Evolutionary conservation across 2,888 invertebrate genomes (phyloP).

Genomic region (Amphipyra berbera): DNA sequence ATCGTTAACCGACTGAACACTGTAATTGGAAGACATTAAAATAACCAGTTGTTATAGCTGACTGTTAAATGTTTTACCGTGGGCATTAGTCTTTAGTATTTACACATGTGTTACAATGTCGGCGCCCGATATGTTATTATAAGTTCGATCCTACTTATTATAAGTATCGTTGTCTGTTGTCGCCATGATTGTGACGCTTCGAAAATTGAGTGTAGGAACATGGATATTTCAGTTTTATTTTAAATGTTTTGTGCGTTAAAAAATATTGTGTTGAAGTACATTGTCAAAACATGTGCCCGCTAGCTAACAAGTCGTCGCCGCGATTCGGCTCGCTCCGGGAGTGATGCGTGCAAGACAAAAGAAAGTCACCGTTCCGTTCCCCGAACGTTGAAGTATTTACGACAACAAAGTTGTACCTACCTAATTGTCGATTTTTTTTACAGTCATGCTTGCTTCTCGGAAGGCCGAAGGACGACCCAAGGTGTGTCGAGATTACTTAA

Average conservation of each 20-base stretch:
- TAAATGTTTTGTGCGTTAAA: slow-evolving; percentile 8
- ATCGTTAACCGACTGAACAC: slow-evolving; percentile 87
- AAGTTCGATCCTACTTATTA: slow-evolving; percentile 58
- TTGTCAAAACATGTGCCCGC: slow-evolving; percentile 77
- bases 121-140: slow-evolving; percentile 60
- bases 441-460: slow-evolving; percentile 75
- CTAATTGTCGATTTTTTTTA: slow-evolving; percentile 75
- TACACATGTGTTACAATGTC: slow-evolving; percentile 83
- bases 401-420: slow-evolving; percentile 74
- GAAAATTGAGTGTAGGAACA: slow-evolving; percentile 1
- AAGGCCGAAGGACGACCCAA: slow-evolving; percentile 78
- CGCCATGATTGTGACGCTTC: background rate
- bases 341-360: slow-evolving; percentile 75
- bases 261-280: slow-evolving; percentile 55
- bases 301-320: slow-evolving; percentile 71
- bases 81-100: slow-evolving; percentile 84
- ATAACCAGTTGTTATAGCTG: slow-evolving; percentile 85
- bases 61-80: slow-evolving; percentile 86
- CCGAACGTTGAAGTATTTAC: slow-evolving; percentile 68
- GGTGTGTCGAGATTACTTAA: slow-evolving; percentile 70
- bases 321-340: slow-evolving; percentile 77
- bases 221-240: too few relatives aligned
- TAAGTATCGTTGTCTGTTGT: slow-evolving; percentile 44
- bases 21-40: slow-evolving; percentile 89
- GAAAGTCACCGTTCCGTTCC: slow-evolving; percentile 74